phyloP scores from a whole-genome alignment of 1,140 invertebrate genomes.

The Drosophila miranda region DNA sequence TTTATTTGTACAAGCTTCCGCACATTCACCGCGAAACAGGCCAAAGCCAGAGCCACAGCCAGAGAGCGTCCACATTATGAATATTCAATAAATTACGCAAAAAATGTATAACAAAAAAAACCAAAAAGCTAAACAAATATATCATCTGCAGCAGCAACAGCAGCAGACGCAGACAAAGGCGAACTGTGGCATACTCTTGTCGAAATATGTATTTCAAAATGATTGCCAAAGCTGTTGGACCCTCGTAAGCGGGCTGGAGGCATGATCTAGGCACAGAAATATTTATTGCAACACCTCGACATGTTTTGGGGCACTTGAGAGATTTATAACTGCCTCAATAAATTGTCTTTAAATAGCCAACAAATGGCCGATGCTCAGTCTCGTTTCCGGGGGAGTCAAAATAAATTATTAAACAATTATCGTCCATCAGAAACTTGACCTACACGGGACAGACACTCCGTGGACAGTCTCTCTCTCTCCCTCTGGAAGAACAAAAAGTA shows the following conservation, averaged over 20 bases:
- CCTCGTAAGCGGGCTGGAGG: not conserved
- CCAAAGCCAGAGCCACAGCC: not conserved
- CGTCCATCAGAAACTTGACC: slow-evolving; percentile 54
- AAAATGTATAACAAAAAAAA: slow-evolving; percentile 49
- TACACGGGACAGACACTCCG: slow-evolving; percentile 1
- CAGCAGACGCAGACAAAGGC: slow-evolving; percentile 13
- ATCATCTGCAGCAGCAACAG: slow-evolving; percentile 14
- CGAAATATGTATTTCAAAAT: slow-evolving; percentile 16
- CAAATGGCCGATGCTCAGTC: slow-evolving; percentile 37
- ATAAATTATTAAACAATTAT: slow-evolving; percentile 49
- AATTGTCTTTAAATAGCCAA: slow-evolving; percentile 62
- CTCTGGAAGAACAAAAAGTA: slow-evolving; percentile 5
- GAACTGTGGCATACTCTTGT: slow-evolving; percentile 30
- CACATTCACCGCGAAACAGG: slow-evolving; percentile 59
- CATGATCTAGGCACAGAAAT: slow-evolving; percentile 35
- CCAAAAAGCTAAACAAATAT: slow-evolving; percentile 33
- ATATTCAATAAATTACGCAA: slow-evolving; percentile 74
- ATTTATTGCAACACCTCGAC: slow-evolving; percentile 42
- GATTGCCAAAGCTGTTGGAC: slow-evolving; percentile 6
- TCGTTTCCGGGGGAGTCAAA: slow-evolving; percentile 42
- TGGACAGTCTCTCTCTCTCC: slow-evolving; percentile 1
- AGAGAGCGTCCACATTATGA: slow-evolving; percentile 54
- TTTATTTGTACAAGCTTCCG: slow-evolving; percentile 61
- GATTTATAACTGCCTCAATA: slow-evolving; percentile 70
- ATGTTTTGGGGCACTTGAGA: slow-evolving; percentile 49